Conservation (phyloP, 2,797 vertebrate genomes). For the Saxicola maurus region DNA sequence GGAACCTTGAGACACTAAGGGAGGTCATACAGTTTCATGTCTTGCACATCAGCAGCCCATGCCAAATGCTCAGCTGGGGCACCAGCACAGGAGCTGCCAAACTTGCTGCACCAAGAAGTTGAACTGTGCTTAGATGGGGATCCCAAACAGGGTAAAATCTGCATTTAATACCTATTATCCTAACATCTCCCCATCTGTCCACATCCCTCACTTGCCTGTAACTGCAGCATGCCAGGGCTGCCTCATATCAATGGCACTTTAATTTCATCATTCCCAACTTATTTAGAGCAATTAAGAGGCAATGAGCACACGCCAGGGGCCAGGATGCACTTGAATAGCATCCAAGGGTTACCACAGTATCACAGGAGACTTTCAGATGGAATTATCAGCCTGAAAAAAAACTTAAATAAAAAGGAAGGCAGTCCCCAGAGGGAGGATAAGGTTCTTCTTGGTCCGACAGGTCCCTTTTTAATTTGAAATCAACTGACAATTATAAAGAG, state of each 20-base stretch:
- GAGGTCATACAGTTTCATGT: background rate
- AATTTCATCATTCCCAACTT: constrained; percentile 63
- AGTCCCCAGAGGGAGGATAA: constrained; percentile 16
- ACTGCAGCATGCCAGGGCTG: background rate
- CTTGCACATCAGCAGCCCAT: background rate
- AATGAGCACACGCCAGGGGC: constrained; percentile 25
- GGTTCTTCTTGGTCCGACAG: background rate
- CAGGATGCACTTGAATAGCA: constrained; percentile 48
- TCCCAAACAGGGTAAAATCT: constrained; percentile 14
- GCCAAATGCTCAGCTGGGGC: background rate
- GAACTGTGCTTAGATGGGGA: background rate
- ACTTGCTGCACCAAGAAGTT: background rate
- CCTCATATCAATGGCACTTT: constrained; percentile 49
- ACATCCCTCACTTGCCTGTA: background rate
- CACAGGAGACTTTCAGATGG: constrained; percentile 21
- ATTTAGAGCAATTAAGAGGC: constrained; percentile 63
- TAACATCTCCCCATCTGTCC: constrained; percentile 57
- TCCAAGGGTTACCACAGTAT: constrained; percentile 49
- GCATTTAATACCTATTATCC: constrained; percentile 49
- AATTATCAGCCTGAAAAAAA: constrained; percentile 4
- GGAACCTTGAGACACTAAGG: background rate
- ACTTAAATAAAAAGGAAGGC: constrained; percentile 9
- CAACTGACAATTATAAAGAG: constrained; percentile 15
- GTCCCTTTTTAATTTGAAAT: constrained; percentile 36
- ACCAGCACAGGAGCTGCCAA: background rate